Base-by-base conservation (phyloP, 2,797 vertebrate genomes). In the Chiroxiphia lanceolata region DNA sequence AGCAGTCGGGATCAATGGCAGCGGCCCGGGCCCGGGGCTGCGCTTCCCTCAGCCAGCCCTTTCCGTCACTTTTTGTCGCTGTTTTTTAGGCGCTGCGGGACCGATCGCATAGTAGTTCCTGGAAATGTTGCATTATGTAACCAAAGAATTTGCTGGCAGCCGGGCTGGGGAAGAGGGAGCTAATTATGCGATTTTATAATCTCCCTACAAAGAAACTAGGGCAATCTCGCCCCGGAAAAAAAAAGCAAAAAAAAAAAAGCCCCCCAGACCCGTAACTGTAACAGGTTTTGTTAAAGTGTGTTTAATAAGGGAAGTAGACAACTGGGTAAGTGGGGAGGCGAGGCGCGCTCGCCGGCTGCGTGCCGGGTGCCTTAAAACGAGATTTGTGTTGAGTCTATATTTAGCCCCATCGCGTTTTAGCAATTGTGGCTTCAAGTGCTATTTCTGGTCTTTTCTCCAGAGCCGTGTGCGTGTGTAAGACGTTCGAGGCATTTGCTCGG, bases 101-200 rank as follows among this genome's bases (percentile, higher is more conserved):
- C 96, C 77, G 94, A 96, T 96, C 96, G 48, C 97, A 96, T 93
- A 96, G 95, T 96, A 97, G 97, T 98, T 98, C 97, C 96, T 97
- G 97, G 97, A 98, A 98, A 97, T 97, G 96, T 98, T 98, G 97
- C 97, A 98, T 99, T 99, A 99, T 98, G 98, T 98, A 98, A 98
- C 97, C 97, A 94, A 95, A 95, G 97, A 97, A 98, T 97, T 92
- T 92, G 96, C 98, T 98, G 98, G 98, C 97, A 97, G 96, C 48
- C 79, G 76, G 87, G 93, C 83, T 94, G 38, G 90, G 96, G 95
- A 95, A 92, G 81, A 93, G 74, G 95, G 95, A 94, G 97, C 96
- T 97, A 97, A 97, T 98, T 98, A 95, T 84, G 92, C 94, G 94
- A 95, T 98, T 98, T 98, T 98, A 97, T 98, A 98, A 98, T 98